Evolutionary conservation across 2,888 invertebrate species (phyloP), one percentile per base, ranked within the genome.

Genomic region (Synanthedon formicaeformis): DNA sequence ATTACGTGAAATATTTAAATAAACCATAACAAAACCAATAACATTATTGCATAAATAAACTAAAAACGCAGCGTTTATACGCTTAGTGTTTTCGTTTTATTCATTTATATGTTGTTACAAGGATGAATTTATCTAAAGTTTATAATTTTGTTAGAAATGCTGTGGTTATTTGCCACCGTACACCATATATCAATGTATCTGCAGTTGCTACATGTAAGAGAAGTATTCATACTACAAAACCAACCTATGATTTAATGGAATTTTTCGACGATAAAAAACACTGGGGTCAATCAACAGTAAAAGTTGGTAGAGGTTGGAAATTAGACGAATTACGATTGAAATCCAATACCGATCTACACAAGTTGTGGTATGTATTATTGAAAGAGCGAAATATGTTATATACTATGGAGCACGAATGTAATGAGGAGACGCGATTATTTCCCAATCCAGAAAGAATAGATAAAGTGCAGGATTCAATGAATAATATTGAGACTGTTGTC

Each of bases 321-420:
- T 77, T 89, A 54, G 97, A 97, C 59, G 99, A 99, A 78, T 84
- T 99, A 16, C 89, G 99, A 67, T 91, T 98, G 51, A 99, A 99
- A 81, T 96, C 96, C 50, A 99, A 98, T 74, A 88, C 92, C 51
- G 99, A 99, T 80, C 89, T 99, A 54, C 99, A 99, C 75, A 98
- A 99, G 85, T 83, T 99, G 55, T 99, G 99, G 99, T 98, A 89
- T 69, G 70, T 91, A 13, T 84, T 99, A 54, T 81, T 98, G 52
- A 99, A 99, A 84, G 99, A 99, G 81, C 90, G 93, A 53, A 99
- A 99, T 77, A 98, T 99, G 98, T 87, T 99, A 14, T 80, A 96
- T 58, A 98, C 99, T 2, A 98, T 99, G 98, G 96, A 98, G 81
- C 91, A 95, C 57, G 94, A 93, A 74, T 90, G 91, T 78, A 91